Conservation (phyloP, 2,797 vertebrate species). For the Echiichthys vipera region DNA sequence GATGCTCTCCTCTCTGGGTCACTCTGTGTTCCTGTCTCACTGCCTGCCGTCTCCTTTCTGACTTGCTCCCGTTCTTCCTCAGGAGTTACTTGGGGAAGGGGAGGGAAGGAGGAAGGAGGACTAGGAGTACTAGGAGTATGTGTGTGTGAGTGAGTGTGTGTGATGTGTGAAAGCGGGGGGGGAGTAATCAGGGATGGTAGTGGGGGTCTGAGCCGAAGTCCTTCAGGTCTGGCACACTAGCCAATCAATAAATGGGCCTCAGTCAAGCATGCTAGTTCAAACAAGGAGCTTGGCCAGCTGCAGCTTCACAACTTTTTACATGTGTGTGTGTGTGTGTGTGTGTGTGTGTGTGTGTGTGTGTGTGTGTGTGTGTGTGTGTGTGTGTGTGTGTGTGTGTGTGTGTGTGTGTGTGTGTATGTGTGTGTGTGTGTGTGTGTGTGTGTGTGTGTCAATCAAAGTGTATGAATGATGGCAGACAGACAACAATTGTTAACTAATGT, state of each 20-base stretch:
- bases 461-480: slow-evolving; percentile 54
- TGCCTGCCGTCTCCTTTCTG: slow-evolving; percentile 78
- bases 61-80: slow-evolving; percentile 65
- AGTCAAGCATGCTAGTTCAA: slow-evolving; percentile 86
- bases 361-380: slow-evolving; percentile 10
- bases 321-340: slow-evolving; percentile 27
- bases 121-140: slow-evolving; percentile 28
- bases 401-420: slow-evolving; percentile 23
- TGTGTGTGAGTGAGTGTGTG: slow-evolving; percentile 23
- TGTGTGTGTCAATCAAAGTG: slow-evolving; percentile 14
- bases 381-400: slow-evolving; percentile 23
- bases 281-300: slow-evolving; percentile 79
- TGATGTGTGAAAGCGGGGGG: slow-evolving; percentile 68
- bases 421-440: slow-evolving; percentile 23
- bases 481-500: slow-evolving; percentile 58
- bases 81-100: slow-evolving; percentile 56
- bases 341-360: slow-evolving; percentile 26
- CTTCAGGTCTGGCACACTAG: slow-evolving; percentile 79
- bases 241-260: slow-evolving; percentile 89
- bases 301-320: slow-evolving; percentile 69
- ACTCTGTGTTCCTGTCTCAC: slow-evolving; percentile 53
- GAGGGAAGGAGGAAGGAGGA: slow-evolving; percentile 43
- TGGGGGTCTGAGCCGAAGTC: slow-evolving; percentile 70
- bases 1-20: slow-evolving; percentile 59
- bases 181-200: slow-evolving; percentile 50